Conservation (phyloP, 2,113 vertebrate species). For the Rhinolophus ferrumequinum region DNA sequence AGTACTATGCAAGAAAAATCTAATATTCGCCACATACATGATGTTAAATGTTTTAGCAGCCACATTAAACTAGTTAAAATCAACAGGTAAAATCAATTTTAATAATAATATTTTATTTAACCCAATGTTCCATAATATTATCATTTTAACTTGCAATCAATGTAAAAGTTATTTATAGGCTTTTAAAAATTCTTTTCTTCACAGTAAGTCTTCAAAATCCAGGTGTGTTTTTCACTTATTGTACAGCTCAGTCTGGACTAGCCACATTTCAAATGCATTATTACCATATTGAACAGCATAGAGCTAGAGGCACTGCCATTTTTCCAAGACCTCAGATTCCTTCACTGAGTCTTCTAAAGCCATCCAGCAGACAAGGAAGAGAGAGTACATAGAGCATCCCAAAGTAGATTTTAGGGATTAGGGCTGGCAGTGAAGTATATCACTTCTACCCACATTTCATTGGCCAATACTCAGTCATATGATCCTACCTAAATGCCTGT, state of each 20-base stretch:
- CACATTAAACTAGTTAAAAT: not conserved
- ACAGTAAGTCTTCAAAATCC: not conserved
- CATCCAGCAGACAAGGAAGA: not conserved
- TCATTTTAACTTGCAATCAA: conserved; percentile 1
- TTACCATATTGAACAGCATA: not conserved
- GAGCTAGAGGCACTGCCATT: not conserved
- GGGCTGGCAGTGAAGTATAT: not conserved
- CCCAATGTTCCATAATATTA: not conserved
- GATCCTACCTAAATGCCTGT: not conserved
- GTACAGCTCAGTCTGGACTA: not conserved
- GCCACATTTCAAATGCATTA: not conserved
- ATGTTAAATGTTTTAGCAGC: not conserved
- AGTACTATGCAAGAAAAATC: not conserved
- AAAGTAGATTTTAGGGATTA: not conserved
- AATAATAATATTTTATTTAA: conserved; percentile 39
- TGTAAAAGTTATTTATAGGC: conserved; percentile 5
- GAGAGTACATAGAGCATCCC: not conserved
- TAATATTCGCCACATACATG: not conserved
- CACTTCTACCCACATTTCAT: not conserved
- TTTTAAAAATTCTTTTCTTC: not conserved
- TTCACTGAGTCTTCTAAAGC: not conserved
- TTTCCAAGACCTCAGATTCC: not conserved
- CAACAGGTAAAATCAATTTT: not conserved
- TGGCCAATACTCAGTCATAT: not conserved
- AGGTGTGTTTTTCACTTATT: not conserved